Conservation (phyloP, 2,797 vertebrate species). For the Orestias chungarensis region DNA sequence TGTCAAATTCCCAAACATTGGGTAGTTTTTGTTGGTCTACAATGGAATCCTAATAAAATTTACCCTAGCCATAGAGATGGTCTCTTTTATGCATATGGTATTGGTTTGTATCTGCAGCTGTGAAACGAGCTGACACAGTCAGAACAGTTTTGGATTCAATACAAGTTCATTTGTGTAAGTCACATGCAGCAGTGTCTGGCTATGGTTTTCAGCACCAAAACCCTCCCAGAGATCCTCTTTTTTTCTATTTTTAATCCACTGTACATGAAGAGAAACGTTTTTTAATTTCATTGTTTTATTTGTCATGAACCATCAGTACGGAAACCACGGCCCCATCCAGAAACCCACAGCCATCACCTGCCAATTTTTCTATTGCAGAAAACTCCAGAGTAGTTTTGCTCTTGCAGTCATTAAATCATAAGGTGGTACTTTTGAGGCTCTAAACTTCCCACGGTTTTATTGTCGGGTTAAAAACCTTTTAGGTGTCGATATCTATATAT, state of each 20-base stretch:
- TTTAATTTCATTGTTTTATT: no score
- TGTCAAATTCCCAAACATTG: no score
- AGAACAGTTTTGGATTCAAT: not conserved
- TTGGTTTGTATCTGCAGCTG: not conserved
- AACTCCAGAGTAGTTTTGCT: not conserved
- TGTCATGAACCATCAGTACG: not conserved
- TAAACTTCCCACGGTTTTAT: not conserved
- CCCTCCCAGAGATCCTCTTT: not conserved
- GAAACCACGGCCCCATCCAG: not conserved
- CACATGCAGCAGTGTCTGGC: not conserved
- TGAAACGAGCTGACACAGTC: not conserved
- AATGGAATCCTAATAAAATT: no score
- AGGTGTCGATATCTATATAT: no score
- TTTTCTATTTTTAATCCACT: not conserved
- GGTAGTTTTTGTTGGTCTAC: no score
- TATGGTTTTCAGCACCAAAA: not conserved
- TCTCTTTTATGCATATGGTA: not conserved
- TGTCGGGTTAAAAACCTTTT: fast-evolving
- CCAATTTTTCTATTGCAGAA: not conserved
- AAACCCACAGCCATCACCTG: not conserved
- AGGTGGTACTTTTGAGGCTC: not conserved
- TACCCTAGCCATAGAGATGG: not conserved
- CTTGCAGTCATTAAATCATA: not conserved
- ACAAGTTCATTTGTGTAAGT: not conserved
- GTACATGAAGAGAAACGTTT: not conserved